phyloP scores from a whole-genome alignment of 2,888 invertebrate species.

The Rhimphoctona megacephalus region DNA sequence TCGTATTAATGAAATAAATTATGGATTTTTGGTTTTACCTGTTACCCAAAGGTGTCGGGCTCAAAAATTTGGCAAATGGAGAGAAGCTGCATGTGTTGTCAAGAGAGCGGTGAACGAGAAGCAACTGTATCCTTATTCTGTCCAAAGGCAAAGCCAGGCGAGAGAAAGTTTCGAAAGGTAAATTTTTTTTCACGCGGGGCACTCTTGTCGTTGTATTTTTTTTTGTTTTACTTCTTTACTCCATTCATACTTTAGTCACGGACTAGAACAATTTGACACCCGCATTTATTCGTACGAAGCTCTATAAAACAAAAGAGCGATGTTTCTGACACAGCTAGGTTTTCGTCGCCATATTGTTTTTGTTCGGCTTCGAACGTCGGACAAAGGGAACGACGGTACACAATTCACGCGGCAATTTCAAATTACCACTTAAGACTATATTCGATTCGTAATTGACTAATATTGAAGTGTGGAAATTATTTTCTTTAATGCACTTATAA shows the following conservation, averaged over 20 bases:
- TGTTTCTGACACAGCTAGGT: conserved; percentile 74
- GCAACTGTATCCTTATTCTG: conserved; percentile 95
- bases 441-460: neutral
- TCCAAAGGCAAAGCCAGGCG: conserved; percentile 94
- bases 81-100: conserved; percentile 97
- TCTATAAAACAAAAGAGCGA: conserved; percentile 48
- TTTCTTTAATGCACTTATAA: neutral
- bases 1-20: neutral
- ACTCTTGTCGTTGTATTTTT: neutral
- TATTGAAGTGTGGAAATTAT: neutral
- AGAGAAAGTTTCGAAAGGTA: conserved; percentile 94
- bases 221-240: conserved; percentile 1
- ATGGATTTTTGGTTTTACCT: conserved; percentile 67
- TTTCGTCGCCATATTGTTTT: conserved; percentile 79
- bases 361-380: conserved; percentile 52
- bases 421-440: conserved; percentile 14
- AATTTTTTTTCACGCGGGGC: conserved; percentile 44
- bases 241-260: neutral
- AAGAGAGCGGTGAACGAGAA: conserved; percentile 96
- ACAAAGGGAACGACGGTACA: conserved; percentile 38
- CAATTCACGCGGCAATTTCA: conserved; percentile 49
- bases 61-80: conserved; percentile 99
- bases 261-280: conserved; percentile 1
- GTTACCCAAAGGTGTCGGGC: conserved; percentile 91
- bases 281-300: conserved; percentile 3